Percentiles rank a stretch among this genome's conserved stretches.
phyloP scores from a whole-genome alignment of 2,797 vertebrate genomes.

The Characodon lateralis region DNA sequence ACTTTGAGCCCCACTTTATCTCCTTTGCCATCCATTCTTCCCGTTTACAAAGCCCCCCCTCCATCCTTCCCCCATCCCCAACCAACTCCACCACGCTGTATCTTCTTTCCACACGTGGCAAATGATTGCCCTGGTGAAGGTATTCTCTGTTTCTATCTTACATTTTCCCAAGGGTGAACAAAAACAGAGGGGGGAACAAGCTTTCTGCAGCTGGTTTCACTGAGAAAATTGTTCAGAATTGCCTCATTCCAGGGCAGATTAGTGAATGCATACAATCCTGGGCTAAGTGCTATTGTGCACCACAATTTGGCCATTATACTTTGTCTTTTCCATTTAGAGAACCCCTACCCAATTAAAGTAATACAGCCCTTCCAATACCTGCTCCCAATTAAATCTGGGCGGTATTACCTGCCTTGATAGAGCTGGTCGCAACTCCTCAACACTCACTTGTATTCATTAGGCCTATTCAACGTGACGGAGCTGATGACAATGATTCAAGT shows the following conservation, averaged over 20 bases:
- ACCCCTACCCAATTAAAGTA: slow-evolving; percentile 96
- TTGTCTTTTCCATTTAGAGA: slow-evolving; percentile 98
- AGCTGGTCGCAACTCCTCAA: slow-evolving; percentile 91
- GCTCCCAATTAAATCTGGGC: slow-evolving; percentile 98
- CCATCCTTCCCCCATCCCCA: background rate
- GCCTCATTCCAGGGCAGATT: slow-evolving; percentile 99
- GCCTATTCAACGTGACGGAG: slow-evolving; percentile 92
- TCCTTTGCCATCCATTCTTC: slow-evolving; percentile 85
- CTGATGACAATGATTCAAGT: slow-evolving; percentile 90
- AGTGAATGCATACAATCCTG: slow-evolving; percentile 97
- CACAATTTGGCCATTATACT: slow-evolving; percentile 99
- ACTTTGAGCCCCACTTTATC: slow-evolving; percentile 82
- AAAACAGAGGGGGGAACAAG: slow-evolving; percentile 81
- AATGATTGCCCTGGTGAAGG: slow-evolving; percentile 93
- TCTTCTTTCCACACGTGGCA: slow-evolving; percentile 98
- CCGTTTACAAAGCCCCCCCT: slow-evolving; percentile 88
- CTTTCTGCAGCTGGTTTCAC: slow-evolving; percentile 96
- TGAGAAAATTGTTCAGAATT: slow-evolving; percentile 99
- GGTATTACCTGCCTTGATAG: slow-evolving; percentile 97
- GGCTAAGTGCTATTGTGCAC: slow-evolving; percentile 90
- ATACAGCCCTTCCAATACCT: slow-evolving; percentile 86
- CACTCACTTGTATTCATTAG: slow-evolving; percentile 93
- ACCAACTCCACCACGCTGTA: slow-evolving; percentile 85
- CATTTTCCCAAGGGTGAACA: slow-evolving; percentile 97
- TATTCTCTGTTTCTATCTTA: slow-evolving; percentile 99